Evolutionary conservation across 2,888 invertebrate species (phyloP), one percentile per base, ranked within the genome.

Genomic region (Eudemis profundana): DNA sequence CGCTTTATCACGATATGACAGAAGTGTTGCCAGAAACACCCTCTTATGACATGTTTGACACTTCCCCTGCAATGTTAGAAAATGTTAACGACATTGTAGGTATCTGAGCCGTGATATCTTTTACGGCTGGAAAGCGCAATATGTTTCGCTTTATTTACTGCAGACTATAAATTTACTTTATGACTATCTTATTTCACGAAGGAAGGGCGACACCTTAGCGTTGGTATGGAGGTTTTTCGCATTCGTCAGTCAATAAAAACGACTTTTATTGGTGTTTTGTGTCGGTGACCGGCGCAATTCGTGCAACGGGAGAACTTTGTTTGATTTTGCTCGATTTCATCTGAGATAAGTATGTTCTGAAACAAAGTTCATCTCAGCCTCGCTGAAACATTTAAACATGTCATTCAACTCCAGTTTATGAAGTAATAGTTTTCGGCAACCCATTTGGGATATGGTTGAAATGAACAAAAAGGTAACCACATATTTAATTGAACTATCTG

Each of bases 111-210:
- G 75, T 72, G 82, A 81, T 81, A 82, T 81, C 81, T 81, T 86
- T 85, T 83, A 85, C 78, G 78, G 76, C 80, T 79, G 56, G 68
- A 79, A 85, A 82, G 76, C 81, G 81, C 84, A 87, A 86, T 86
- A 86, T 85, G 86, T 88, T 83, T 84, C 84, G 79, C 80, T 82
- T 87, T 89, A 89, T 90, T 90, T 87, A 89, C 86, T 84, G 78
- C 78, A 73, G 78, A 79, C 81, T 68, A 89, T 90, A 90, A 90
- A 90, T 87, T 87, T 83, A 73, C 75, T 86, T 90, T 89, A 89
- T 88, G 85, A 82, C 86, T 81, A 83, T 84, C 85, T 87, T 87
- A 87, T 88, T 87, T 87, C 84, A 78, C 81, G 79, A 84, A 84
- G 84, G 78, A 73, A 75, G n/a, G n/a, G 77, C 70, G 75, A 53